Evolutionary conservation across 2,888 invertebrate species (phyloP), one percentile per base, ranked within the genome.

Genomic region (Mechanitis messenoides): DNA sequence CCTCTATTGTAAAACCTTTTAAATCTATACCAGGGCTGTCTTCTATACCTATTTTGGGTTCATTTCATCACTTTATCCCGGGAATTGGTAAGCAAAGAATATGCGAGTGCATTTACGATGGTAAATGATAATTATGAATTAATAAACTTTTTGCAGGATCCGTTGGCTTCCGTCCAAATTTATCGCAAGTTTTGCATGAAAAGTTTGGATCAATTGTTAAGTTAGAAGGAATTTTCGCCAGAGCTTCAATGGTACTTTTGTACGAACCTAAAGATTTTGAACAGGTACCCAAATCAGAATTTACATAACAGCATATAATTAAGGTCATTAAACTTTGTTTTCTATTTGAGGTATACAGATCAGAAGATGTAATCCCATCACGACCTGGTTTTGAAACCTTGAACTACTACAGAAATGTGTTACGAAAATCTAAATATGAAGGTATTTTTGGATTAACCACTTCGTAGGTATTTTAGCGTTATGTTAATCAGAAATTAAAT

Each of bases 301-400:
- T 33, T 45, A 35, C 6, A 7, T 50, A 45, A 1, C 5, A 7
- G 28, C 3, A 1, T 3, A 2, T 31, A 9, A 12, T 50, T 38
- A 11, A 5, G 45, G 3, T 12, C 1, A 35, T 38, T 20, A 35
- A 33, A 38, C 31, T 6, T 20, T 46, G 3, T 11, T 33, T 38
- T 59, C 5, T 47, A 33, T 62, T 33, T 12, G 71, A 88, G 89
- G 80, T 89, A 42, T 90, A 80, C 68, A 78, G 85, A 71, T 77
- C 81, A n/a, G 88, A 91, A 70, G 90, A 90, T 59, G 63, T 69
- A 5, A 81, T 79, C 59, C 89, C 90, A 1, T 69, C 79, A 6
- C 74, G 91, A n/a, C 85, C 84, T 4, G 87, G 85, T 7, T 85
- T 90, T 66, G 73, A 83, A 56, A 79, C 83, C 2, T 67, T 85